A percentile compares a stretch with the other conserved stretches of the same genome.
Evolutionary conservation across 64 coral and sea anemone genomes (phyloP).

Genomic region (Montipora sp.): DNA sequence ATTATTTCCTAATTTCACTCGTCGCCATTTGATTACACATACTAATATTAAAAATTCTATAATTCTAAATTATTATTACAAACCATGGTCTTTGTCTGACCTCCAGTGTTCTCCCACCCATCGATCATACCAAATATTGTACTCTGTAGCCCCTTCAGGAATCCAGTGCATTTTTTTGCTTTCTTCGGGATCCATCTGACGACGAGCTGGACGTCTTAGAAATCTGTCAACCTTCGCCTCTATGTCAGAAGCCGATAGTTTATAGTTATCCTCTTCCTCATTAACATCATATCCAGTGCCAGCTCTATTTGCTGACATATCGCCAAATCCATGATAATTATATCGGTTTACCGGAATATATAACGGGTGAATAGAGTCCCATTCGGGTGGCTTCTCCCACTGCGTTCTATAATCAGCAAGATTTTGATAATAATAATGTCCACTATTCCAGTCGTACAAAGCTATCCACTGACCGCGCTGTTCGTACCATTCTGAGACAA

Average conservation of each 20-base stretch:
- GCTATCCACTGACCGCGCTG: slow-evolving; percentile 84
- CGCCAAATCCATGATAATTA: neutral
- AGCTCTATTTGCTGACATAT: neutral
- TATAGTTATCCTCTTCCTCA: slow-evolving; percentile 20
- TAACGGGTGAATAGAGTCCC: slow-evolving; percentile 68
- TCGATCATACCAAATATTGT: slow-evolving; percentile 98
- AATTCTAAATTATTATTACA: neutral
- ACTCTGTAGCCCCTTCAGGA: slow-evolving; percentile 94
- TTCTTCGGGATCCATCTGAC: slow-evolving; percentile 85
- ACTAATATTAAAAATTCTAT: too few relatives aligned
- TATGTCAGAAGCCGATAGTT: slow-evolving; percentile 50
- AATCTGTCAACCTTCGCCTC: slow-evolving; percentile 54
- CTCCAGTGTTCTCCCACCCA: slow-evolving; percentile 98
- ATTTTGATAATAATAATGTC: slow-evolving; percentile 78
- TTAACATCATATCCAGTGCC: neutral
- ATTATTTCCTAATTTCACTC: too few relatives aligned
- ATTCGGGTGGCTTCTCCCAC: slow-evolving; percentile 78
- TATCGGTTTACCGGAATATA: slow-evolving; percentile 63
- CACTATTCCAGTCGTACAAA: slow-evolving; percentile 71
- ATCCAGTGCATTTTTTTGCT: slow-evolving; percentile 92
- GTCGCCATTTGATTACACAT: too few relatives aligned
- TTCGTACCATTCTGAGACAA: slow-evolving; percentile 62
- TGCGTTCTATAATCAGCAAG: slow-evolving; percentile 57
- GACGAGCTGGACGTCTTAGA: slow-evolving; percentile 65
- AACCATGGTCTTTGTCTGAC: slow-evolving; percentile 71